Percentiles rank a stretch among this genome's conserved stretches.
Conservation (phyloP, 2,797 vertebrate species). For the Pseudomugil gertrudae region DNA sequence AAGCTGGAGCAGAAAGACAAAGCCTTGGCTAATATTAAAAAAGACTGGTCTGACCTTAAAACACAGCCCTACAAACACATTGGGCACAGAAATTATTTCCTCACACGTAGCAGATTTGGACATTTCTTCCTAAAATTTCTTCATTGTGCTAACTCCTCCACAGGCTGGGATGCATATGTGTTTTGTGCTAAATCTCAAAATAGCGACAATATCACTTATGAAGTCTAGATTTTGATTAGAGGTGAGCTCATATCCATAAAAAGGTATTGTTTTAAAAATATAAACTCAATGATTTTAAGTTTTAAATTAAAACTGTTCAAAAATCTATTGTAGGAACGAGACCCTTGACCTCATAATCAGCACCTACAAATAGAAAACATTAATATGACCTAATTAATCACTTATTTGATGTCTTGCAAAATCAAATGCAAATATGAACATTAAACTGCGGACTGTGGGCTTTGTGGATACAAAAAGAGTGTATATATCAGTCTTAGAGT, state of each 20-base stretch:
- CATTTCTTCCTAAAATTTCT: neutral
- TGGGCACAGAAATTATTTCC: neutral
- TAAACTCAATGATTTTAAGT: neutral
- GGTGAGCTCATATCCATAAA: neutral
- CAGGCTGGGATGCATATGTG: neutral
- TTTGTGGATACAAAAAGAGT: constrained; percentile 33
- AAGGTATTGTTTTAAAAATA: neutral
- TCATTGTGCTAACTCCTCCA: neutral
- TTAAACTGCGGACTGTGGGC: constrained; percentile 45
- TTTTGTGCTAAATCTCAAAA: neutral
- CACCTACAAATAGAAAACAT: constrained; percentile 1
- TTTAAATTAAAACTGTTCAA: neutral
- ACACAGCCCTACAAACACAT: neutral
- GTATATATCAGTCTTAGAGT: constrained; percentile 20
- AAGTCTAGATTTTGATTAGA: neutral
- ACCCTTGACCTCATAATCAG: neutral
- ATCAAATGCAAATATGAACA: constrained; percentile 3
- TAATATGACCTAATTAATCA: constrained; percentile 15
- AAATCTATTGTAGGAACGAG: neutral
- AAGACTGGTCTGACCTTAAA: constrained; percentile 1
- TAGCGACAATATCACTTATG: neutral
- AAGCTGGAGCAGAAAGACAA: neutral
- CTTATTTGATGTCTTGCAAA: neutral
- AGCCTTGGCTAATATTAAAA: neutral
- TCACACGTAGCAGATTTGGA: neutral